These are phyloP conservation scores for Dipodomys ordii DNA, from an alignment of 2,113 vertebrate genomes.

Conservation along the genomic window DNA sequence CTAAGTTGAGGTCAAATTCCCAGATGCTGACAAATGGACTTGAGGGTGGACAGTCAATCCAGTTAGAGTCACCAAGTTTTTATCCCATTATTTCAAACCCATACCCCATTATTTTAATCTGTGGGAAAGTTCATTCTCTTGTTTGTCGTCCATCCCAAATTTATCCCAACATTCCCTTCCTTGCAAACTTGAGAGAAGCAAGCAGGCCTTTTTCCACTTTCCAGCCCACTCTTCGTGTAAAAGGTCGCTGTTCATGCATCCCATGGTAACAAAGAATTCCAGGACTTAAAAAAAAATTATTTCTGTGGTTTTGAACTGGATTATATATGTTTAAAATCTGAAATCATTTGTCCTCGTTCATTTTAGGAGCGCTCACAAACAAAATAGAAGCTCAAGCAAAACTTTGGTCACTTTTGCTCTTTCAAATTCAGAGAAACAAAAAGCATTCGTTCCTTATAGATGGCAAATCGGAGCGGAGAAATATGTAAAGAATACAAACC, in stretches of 20 bases:
- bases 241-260: not conserved
- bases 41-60: not conserved
- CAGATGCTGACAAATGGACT: not conserved
- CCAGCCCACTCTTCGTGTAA: not conserved
- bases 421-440: not conserved
- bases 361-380: not conserved
- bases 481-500: not conserved
- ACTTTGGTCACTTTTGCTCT: constrained; percentile 47
- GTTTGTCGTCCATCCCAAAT: not conserved
- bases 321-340: not conserved
- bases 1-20: not conserved
- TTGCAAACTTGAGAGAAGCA: not conserved
- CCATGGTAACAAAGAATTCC: constrained; percentile 18
- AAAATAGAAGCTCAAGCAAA: not conserved
- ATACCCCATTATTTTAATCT: not conserved
- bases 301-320: constrained; percentile 5
- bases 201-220: not conserved
- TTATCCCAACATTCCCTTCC: not conserved
- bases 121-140: not conserved
- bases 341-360: not conserved
- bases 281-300: not conserved
- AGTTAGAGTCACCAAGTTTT: not conserved
- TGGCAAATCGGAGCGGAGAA: not conserved
- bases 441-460: not conserved
- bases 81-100: not conserved